Evolutionary conservation across 2,113 vertebrate genomes (phyloP), one percentile per base, ranked within the genome.

Genomic region (Hiodon alosoides): DNA sequence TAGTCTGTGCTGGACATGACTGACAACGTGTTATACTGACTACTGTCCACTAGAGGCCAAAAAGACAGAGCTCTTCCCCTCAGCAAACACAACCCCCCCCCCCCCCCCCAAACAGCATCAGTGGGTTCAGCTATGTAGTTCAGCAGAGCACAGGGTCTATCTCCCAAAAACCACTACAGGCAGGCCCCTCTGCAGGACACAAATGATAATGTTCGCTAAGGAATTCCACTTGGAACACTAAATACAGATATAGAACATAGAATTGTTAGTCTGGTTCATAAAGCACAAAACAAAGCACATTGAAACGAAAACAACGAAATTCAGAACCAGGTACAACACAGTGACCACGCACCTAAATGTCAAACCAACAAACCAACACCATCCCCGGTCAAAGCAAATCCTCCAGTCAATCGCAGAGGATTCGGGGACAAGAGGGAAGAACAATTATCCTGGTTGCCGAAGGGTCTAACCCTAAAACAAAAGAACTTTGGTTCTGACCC

Each of bases 401-500:
- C 51, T 11, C 31, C 31, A 11, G 10, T 17, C 4, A 72, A 72
- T 69, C 50, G 58, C 7, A 53, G 2, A 8, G 7, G 8, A 16
- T n/a, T 3, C 7, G 16, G 14, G 47, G 5, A 68, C 47, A n/a
- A n/a, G 52, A 50, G 48, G 2, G 13, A 10, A 14, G 58, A 83
- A 54, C 67, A 79, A 85, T 13, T 81, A 80, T 52, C 69, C 79
- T 79, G 76, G 67, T 72, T 55, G 80, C 88, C 73, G 54, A 68
- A 75, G 83, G 87, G 82, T 71, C 84, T 82, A 82, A 88, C 84
- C 86, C 84, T 71, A 85, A 85, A 76, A 84, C 52, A 51, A 54
- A 52, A 66, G 48, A 64, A 83, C 81, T 89, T 85, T 85, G 81
- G 86, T 81, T 87, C 83, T 88, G 87, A 86, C 90, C 86, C 81